Evolutionary conservation across 2,797 vertebrate species (phyloP).

Genomic region (Manis crassicaudata): DNA sequence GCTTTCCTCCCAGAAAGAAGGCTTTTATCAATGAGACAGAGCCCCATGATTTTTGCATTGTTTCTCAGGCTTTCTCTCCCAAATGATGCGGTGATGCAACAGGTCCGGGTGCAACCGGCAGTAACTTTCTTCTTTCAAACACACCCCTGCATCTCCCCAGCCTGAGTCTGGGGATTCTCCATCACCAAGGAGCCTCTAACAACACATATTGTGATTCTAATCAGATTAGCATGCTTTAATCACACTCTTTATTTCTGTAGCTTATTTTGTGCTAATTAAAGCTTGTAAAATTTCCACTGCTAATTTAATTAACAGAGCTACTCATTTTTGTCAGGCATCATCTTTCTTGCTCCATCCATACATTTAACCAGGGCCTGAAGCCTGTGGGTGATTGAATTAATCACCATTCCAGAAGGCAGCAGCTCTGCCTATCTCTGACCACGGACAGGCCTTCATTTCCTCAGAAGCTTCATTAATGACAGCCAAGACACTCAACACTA

Average conservation of each 20-base stretch:
- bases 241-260: conserved; percentile 33
- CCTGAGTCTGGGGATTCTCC: background rate
- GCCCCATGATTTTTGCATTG: background rate
- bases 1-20: background rate
- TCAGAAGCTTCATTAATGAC: background rate
- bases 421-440: background rate
- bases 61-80: background rate
- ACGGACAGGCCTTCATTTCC: background rate
- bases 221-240: conserved; percentile 67
- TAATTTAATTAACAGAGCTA: conserved; percentile 75
- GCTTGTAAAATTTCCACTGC: conserved; percentile 62
- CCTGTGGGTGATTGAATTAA: background rate
- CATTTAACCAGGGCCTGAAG: conserved; percentile 18
- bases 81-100: background rate
- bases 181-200: background rate
- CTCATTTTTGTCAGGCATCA: conserved; percentile 57
- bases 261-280: conserved; percentile 72
- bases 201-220: conserved; percentile 53
- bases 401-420: background rate
- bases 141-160: background rate
- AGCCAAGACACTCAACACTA: background rate
- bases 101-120: background rate
- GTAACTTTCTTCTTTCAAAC: background rate
- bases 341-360: conserved; percentile 46
- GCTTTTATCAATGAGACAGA: background rate